Evolutionary conservation across 2,888 invertebrate species (phyloP).

Genomic region (Agapostemon virescens): DNA sequence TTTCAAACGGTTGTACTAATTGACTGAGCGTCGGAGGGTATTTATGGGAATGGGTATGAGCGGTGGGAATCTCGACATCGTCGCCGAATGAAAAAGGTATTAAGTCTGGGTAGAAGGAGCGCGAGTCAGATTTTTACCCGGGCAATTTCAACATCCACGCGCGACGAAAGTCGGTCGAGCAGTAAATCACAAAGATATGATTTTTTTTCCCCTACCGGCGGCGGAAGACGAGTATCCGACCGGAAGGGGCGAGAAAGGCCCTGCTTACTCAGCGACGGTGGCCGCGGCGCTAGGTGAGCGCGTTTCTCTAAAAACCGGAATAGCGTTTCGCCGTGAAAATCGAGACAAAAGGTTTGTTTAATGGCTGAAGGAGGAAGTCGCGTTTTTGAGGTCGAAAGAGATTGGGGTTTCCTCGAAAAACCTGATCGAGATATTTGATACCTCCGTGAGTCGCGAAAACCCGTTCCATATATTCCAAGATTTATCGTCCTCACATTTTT

Average conservation of each 20-base stretch:
- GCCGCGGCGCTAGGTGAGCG: conserved; percentile 31
- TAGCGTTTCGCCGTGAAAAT: conserved; percentile 34
- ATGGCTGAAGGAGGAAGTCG: conserved; percentile 16
- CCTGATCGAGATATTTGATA: conserved; percentile 5
- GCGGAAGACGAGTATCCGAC: conserved; percentile 68
- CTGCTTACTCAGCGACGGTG: conserved; percentile 66
- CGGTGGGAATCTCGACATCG: background rate
- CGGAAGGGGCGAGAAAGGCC: conserved; percentile 61
- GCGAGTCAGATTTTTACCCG: conserved; percentile 38
- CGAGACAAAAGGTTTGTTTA: conserved; percentile 42
- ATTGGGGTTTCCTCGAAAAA: background rate
- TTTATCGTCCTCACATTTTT: background rate
- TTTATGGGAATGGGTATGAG: background rate
- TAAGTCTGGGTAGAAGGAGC: conserved; percentile 49
- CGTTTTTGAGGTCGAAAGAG: conserved; percentile 13
- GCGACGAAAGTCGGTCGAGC: conserved; percentile 63
- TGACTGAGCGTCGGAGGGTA: background rate
- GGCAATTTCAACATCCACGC: conserved; percentile 51
- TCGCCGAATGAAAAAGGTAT: conserved; percentile 46
- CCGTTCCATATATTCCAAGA: background rate
- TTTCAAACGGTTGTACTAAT: background rate
- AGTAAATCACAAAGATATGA: conserved; percentile 70
- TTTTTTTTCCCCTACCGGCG: conserved; percentile 57
- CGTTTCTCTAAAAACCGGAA: conserved; percentile 39
- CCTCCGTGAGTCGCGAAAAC: background rate